Conservation (phyloP, 2,797 vertebrate species). For the Sebastes miniatus region DNA sequence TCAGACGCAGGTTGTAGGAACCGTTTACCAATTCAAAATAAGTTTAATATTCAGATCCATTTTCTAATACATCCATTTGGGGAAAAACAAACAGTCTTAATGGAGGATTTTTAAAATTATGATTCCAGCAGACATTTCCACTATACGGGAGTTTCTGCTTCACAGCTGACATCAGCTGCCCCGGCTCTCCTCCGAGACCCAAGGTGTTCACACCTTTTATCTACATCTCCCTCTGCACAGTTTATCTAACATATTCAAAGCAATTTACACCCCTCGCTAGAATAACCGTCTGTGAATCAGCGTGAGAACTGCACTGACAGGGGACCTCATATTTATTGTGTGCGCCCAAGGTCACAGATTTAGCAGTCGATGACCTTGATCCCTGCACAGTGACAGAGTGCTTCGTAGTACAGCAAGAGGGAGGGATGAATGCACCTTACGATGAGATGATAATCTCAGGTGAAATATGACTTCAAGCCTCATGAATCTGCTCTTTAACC, state of each 20-base stretch:
- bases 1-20: neutral
- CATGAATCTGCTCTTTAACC: slow-evolving; percentile 32
- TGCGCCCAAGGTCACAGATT: slow-evolving; percentile 59
- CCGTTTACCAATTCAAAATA: slow-evolving; percentile 1
- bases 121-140: neutral
- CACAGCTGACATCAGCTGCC: slow-evolving; percentile 16
- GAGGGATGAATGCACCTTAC: neutral
- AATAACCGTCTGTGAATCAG: slow-evolving; percentile 23
- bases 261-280: slow-evolving; percentile 8
- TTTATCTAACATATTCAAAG: slow-evolving; percentile 33
- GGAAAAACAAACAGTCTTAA: neutral
- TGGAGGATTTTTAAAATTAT: neutral
- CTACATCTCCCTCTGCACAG: slow-evolving; percentile 5
- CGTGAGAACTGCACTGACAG: slow-evolving; percentile 18
- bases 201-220: slow-evolving; percentile 43
- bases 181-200: slow-evolving; percentile 9
- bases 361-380: slow-evolving; percentile 57
- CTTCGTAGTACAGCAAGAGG: neutral
- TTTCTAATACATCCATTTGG: neutral
- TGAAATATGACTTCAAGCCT: slow-evolving; percentile 39
- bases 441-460: neutral
- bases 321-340: slow-evolving; percentile 19
- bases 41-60: neutral
- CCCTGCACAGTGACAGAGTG: slow-evolving; percentile 10
- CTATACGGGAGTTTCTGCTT: neutral